phyloP scores from a whole-genome alignment of 2,888 invertebrate genomes.

The Lucinisca nassula region DNA sequence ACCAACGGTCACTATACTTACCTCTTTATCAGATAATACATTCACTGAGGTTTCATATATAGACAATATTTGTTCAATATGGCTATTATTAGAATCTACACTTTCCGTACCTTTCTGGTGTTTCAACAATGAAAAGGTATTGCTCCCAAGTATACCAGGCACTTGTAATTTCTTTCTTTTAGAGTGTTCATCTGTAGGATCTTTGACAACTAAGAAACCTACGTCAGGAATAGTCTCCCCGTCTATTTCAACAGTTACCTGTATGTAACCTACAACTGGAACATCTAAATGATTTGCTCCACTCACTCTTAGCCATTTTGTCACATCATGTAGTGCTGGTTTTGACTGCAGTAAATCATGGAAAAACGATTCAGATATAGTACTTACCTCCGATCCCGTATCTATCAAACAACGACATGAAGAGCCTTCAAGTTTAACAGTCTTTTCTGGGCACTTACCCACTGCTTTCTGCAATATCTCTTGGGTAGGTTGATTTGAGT shows the following conservation, averaged over 20 bases:
- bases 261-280: background rate
- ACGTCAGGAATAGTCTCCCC: background rate
- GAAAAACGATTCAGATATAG: background rate
- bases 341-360: background rate
- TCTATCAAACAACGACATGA: background rate
- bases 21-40: too few relatives aligned
- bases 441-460: background rate
- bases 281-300: background rate
- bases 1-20: too few relatives aligned
- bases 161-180: background rate
- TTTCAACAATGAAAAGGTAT: background rate
- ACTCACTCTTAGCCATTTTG: background rate
- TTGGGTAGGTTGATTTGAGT: too few relatives aligned
- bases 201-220: background rate
- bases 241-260: background rate
- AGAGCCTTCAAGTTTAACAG: background rate
- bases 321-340: background rate
- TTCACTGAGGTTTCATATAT: background rate
- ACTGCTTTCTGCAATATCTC: background rate
- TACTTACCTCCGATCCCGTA: background rate
- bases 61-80: too few relatives aligned
- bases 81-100: background rate
- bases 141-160: background rate
- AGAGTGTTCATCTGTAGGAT: background rate
- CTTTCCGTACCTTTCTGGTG: background rate